phyloP scores from a whole-genome alignment of 1,140 invertebrate species.

The Brachionus sp. region DNA sequence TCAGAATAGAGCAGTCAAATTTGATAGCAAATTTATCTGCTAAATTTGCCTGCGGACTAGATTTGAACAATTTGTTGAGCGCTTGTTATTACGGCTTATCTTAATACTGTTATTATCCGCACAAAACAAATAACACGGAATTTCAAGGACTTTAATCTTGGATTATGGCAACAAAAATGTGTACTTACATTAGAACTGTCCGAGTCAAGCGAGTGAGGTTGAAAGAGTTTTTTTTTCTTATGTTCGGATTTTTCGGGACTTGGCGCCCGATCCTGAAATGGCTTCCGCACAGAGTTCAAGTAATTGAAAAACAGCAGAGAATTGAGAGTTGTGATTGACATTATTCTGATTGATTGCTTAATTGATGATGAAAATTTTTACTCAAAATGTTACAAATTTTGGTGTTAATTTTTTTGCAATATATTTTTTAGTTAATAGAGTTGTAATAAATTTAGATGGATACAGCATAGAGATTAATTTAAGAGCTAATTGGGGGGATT shows the following conservation, averaged over 20 bases:
- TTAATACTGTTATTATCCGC: conserved; percentile 6
- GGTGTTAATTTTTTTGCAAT: background rate
- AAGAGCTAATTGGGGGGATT: background rate
- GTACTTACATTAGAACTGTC: background rate
- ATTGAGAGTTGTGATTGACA: conserved; percentile 18
- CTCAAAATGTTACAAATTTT: background rate
- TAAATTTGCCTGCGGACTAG: conserved; percentile 21
- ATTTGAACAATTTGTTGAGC: background rate
- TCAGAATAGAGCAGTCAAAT: background rate
- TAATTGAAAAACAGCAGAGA: conserved; percentile 17
- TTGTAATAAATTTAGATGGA: background rate
- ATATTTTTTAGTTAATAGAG: background rate
- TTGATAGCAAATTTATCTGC: conserved; percentile 24
- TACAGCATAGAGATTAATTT: conserved; percentile 9
- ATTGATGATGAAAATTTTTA: conserved; percentile 20
- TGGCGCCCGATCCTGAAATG: background rate
- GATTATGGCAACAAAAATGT: background rate
- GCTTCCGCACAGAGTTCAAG: conserved; percentile 15
- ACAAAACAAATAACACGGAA: background rate
- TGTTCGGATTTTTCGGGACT: background rate
- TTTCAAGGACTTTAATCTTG: conserved; percentile 17
- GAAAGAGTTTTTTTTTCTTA: conserved; percentile 20
- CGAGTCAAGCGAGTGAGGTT: conserved; percentile 5
- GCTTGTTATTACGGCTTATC: conserved; percentile 15
- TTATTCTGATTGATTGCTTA: conserved; percentile 28